Conservation (phyloP, 2,113 vertebrate species). For the Zootoca vivipara region DNA sequence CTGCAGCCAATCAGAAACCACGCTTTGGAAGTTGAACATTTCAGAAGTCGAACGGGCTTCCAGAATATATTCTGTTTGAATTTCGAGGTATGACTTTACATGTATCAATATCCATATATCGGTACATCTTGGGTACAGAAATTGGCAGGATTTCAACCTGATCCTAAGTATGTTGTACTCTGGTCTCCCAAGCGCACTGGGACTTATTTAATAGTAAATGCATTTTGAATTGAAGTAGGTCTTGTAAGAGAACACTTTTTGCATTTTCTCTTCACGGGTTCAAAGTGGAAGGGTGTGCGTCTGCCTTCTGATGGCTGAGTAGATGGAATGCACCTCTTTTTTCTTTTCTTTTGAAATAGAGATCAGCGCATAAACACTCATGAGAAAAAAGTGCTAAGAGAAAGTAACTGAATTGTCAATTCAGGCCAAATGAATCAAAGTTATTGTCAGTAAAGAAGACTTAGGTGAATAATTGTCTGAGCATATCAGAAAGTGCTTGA, state of each 20-base stretch:
- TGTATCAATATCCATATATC: not conserved
- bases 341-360: not conserved
- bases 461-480: not conserved
- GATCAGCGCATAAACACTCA: not conserved
- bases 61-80: too few relatives aligned
- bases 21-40: too few relatives aligned
- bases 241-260: not conserved
- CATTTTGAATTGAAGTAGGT: not conserved
- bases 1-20: too few relatives aligned
- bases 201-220: not conserved
- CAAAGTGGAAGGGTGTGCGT: not conserved
- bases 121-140: not conserved
- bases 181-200: not conserved
- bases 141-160: not conserved
- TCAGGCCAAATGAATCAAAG: not conserved
- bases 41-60: too few relatives aligned
- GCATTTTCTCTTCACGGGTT: not conserved
- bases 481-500: conserved; percentile 9
- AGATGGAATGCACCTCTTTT: too few relatives aligned
- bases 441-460: not conserved
- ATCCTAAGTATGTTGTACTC: not conserved
- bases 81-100: too few relatives aligned
- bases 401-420: not conserved
- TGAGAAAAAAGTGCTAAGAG: not conserved
- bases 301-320: not conserved